These are phyloP conservation scores for Pediacus dermestoides DNA, from an alignment of 2,888 invertebrate species.

Conservation along the genomic window DNA sequence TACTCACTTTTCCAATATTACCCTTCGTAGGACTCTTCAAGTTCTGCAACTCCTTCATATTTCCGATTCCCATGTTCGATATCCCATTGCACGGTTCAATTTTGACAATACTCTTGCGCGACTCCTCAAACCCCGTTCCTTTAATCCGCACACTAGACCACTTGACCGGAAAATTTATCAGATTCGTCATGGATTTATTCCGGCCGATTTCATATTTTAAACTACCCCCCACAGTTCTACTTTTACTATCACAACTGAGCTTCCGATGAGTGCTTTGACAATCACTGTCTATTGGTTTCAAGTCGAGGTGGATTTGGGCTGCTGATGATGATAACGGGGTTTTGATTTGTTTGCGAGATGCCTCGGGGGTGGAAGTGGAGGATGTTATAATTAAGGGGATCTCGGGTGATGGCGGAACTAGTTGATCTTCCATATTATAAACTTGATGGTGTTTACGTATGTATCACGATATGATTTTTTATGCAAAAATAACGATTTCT, in stretches of 20 bases:
- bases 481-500: too few relatives aligned
- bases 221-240: constrained; percentile 39
- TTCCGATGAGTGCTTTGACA: too few relatives aligned
- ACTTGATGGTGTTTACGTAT: too few relatives aligned
- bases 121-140: constrained; percentile 62
- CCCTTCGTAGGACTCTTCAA: constrained; percentile 43
- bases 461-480: too few relatives aligned
- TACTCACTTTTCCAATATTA: constrained; percentile 48
- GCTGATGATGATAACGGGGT: too few relatives aligned
- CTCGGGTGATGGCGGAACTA: constrained; percentile 38
- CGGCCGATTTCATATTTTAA: constrained; percentile 46
- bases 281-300: too few relatives aligned
- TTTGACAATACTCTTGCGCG: constrained; percentile 61
- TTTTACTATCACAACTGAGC: constrained; percentile 25
- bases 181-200: constrained; percentile 41
- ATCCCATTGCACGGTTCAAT: constrained; percentile 63
- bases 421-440: constrained; percentile 34
- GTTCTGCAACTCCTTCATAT: constrained; percentile 37
- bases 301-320: too few relatives aligned
- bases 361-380: constrained; percentile 36
- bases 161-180: constrained; percentile 52
- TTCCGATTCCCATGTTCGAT: constrained; percentile 31
- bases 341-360: constrained; percentile 20
- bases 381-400: constrained; percentile 43
- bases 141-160: constrained; percentile 64